phyloP scores from a whole-genome alignment of 2,113 vertebrate genomes.

The Halcyon malimbica region DNA sequence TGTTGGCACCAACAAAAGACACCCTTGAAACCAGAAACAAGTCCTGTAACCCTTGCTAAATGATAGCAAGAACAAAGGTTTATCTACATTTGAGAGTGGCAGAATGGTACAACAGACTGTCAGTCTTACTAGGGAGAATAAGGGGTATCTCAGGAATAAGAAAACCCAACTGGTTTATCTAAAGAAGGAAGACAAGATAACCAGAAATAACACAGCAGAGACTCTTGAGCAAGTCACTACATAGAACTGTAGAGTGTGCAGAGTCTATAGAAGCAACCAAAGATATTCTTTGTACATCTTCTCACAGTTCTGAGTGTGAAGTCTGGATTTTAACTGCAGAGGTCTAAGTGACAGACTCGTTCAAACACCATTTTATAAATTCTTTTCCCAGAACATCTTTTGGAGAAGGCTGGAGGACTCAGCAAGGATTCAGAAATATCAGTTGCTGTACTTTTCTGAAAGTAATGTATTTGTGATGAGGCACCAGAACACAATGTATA shows the following conservation, averaged over 20 bases:
- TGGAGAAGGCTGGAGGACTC: not conserved
- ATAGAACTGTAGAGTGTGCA: not conserved
- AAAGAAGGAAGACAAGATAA: not conserved
- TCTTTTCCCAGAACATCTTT: not conserved
- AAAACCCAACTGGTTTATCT: not conserved
- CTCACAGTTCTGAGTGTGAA: not conserved
- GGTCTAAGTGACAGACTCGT: not conserved
- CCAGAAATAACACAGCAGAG: not conserved
- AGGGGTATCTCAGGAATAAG: not conserved
- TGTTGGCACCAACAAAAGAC: not conserved
- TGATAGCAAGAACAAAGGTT: not conserved
- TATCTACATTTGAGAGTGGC: not conserved
- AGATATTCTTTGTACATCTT: not conserved
- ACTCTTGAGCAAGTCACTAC: not conserved
- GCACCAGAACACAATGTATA: not conserved
- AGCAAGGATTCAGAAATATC: not conserved
- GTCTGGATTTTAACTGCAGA: not conserved
- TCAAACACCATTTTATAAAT: rapidly evolving
- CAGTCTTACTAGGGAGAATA: not conserved
- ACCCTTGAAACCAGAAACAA: not conserved
- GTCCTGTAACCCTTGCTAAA: not conserved
- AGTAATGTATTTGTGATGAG: not conserved
- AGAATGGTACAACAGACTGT: not conserved
- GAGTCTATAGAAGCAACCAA: not conserved
- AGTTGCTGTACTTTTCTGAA: not conserved